Conservation (phyloP, 2,888 invertebrate genomes). For the Hartigia nigra region DNA sequence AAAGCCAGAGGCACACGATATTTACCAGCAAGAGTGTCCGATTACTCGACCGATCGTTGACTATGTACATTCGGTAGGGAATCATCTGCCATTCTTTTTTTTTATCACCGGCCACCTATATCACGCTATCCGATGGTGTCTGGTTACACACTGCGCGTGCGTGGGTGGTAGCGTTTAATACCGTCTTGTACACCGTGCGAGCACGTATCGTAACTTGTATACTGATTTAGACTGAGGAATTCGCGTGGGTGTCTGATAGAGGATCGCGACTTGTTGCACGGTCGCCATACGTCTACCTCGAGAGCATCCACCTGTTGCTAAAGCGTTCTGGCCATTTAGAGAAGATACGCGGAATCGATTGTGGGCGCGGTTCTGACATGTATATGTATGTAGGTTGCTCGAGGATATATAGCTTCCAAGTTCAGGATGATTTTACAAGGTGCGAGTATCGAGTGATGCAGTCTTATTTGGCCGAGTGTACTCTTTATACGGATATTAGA, state of each 20-base stretch:
- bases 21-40: not conserved
- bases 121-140: not conserved
- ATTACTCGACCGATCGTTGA: not conserved
- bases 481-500: not conserved
- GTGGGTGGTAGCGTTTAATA: not conserved
- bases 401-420: not conserved
- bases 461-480: not conserved
- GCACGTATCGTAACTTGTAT: not conserved
- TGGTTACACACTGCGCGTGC: not conserved
- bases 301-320: not conserved
- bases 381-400: not conserved
- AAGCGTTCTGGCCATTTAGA: not conserved
- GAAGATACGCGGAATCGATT: not conserved
- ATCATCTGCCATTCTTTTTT: not conserved
- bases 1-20: not conserved
- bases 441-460: not conserved
- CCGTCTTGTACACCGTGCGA: not conserved
- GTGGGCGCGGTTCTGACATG: not conserved
- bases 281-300: not conserved
- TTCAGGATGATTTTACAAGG: not conserved
- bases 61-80: not conserved
- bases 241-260: not conserved
- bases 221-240: not conserved
- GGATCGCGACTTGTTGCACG: not conserved
- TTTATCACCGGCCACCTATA: not conserved